Evolutionary conservation across 2,113 vertebrate species (phyloP).

Genomic region (Malaclemys terrapin): DNA sequence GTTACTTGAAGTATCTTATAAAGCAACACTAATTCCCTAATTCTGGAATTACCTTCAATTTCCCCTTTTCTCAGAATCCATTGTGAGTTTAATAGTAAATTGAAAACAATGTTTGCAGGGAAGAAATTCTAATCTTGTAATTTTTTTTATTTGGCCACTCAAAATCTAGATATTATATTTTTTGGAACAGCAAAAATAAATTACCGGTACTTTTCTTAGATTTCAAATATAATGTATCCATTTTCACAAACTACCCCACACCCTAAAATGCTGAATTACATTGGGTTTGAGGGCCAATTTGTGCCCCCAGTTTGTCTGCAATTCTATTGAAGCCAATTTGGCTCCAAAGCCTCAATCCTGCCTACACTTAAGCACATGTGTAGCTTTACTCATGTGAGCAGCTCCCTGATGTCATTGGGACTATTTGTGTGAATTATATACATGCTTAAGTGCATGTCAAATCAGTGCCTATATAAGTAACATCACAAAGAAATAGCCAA

Average conservation of each 20-base stretch:
- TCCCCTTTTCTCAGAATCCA: conserved; percentile 38
- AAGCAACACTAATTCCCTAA: conserved; percentile 21
- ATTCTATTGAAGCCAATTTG: neutral
- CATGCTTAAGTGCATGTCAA: neutral
- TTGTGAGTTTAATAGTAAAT: neutral
- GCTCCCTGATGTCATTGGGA: neutral
- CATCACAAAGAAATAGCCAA: neutral
- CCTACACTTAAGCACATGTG: neutral
- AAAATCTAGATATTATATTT: conserved; percentile 16
- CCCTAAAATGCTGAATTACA: neutral
- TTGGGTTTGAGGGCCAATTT: neutral
- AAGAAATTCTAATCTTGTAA: neutral
- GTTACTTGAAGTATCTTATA: conserved; percentile 35
- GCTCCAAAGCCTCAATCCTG: neutral
- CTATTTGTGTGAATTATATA: neutral
- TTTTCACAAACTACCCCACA: neutral
- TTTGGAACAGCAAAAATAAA: neutral
- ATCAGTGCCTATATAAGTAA: neutral
- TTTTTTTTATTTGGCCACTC: neutral
- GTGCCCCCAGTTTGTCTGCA: neutral
- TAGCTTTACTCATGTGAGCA: neutral
- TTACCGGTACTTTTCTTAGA: neutral
- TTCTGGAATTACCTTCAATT: neutral
- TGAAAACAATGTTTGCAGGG: neutral
- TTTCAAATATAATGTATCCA: neutral